phyloP scores from a whole-genome alignment of 2,888 invertebrate genomes.

The Drosophila putrida region DNA sequence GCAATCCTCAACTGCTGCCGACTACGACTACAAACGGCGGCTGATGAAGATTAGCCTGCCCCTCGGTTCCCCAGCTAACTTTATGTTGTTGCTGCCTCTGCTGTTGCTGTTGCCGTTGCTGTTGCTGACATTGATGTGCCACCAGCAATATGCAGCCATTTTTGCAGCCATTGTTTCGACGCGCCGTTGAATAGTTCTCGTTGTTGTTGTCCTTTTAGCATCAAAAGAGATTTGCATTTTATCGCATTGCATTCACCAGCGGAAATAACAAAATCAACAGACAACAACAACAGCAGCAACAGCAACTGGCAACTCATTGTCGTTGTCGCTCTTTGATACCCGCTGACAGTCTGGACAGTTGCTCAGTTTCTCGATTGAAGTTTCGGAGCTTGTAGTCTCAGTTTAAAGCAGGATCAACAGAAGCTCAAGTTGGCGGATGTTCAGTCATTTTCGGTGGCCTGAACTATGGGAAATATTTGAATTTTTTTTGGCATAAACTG shows the following conservation, averaged over 20 bases:
- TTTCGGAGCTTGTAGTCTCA: conserved; percentile 8
- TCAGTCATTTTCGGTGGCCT: conserved; percentile 72
- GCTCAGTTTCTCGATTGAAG: conserved; percentile 48
- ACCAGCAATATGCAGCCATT: conserved; percentile 69
- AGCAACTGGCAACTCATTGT: conserved; percentile 20
- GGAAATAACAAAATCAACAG: conserved; percentile 72
- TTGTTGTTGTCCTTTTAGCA: conserved; percentile 77
- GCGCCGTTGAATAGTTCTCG: conserved; percentile 48
- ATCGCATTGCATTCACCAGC: conserved; percentile 73
- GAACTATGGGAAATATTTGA: too few relatives aligned
- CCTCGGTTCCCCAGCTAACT: conserved; percentile 13
- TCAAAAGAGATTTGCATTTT: conserved; percentile 81
- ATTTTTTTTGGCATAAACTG: too few relatives aligned
- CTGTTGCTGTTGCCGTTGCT: conserved; percentile 35
- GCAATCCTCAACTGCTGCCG: conserved; percentile 39
- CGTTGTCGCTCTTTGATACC: conserved; percentile 56
- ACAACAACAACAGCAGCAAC: conserved; percentile 33
- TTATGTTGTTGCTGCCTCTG: conserved; percentile 35
- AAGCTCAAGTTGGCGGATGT: conserved; percentile 30
- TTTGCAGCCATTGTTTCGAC: conserved; percentile 65
- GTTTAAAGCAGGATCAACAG: background rate
- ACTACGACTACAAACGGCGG: conserved; percentile 80
- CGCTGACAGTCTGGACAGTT: conserved; percentile 65
- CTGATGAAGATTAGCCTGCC: conserved; percentile 82
- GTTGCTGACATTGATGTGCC: conserved; percentile 67